These are phyloP conservation scores for Agonum fuliginosum DNA, from an alignment of 2,888 invertebrate genomes.

Conservation along the genomic window DNA sequence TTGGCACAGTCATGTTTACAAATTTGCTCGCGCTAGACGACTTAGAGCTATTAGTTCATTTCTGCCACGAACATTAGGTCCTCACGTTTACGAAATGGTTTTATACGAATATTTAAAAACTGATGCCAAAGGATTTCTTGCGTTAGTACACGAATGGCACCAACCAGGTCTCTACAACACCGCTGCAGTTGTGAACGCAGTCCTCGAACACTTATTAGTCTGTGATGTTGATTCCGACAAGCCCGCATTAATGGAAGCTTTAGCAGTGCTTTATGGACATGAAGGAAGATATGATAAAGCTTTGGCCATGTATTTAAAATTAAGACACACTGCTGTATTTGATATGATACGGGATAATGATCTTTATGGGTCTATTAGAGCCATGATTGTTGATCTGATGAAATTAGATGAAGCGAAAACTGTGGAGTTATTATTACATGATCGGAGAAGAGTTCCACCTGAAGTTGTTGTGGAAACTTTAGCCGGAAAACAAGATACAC, in stretches of 20 bases:
- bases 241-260: slow-evolving; percentile 86
- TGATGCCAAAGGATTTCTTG: slow-evolving; percentile 75
- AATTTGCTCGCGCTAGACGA: slow-evolving; percentile 90
- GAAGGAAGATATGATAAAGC: slow-evolving; percentile 94
- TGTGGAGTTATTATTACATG: slow-evolving; percentile 86
- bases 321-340: slow-evolving; percentile 94
- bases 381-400: slow-evolving; percentile 92
- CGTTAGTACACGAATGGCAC: slow-evolving; percentile 88
- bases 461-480: slow-evolving; percentile 89
- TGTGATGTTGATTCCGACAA: slow-evolving; percentile 83
- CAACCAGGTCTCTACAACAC: slow-evolving; percentile 86
- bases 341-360: slow-evolving; percentile 88
- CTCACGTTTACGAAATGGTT: slow-evolving; percentile 95
- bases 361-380: slow-evolving; percentile 87
- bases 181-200: slow-evolving; percentile 88
- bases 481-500: slow-evolving; percentile 79
- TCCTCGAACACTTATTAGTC: slow-evolving; percentile 85
- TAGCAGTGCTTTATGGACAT: slow-evolving; percentile 92
- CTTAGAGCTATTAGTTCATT: slow-evolving; percentile 87
- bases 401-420: slow-evolving; percentile 89
- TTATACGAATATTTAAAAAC: slow-evolving; percentile 92
- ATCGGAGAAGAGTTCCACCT: slow-evolving; percentile 83
- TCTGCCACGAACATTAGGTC: slow-evolving; percentile 85
- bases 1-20: slow-evolving; percentile 95
- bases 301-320: slow-evolving; percentile 91